Base-by-base conservation (phyloP, 1,140 invertebrate species). In the Drosophila paulistorum region DNA sequence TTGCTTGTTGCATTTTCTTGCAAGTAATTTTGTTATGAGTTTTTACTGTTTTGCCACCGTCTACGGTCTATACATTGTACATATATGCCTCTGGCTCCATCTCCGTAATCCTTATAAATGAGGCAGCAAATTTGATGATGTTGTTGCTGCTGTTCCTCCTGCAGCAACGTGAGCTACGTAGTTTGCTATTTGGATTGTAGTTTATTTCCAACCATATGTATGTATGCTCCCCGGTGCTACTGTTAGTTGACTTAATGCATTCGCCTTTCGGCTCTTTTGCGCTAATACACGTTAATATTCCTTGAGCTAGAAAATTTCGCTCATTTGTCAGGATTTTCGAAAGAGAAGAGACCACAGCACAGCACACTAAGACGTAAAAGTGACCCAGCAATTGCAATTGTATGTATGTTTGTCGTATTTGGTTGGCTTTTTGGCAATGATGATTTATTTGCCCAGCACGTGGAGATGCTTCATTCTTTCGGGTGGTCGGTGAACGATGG, bases 1-100 rank as follows among this genome's bases (percentile, higher is more conserved):
- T 37, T 39, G 81, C 74, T 86, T 86, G 82, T 85, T 86, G 82
- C 82, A 85, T 86, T 86, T 85, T 85, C 75, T 74, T 81, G 82
- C 82, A 85, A 85, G 82, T 87, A 87, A 87, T 87, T 87, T 87
- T 67, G 76, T 71, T 89, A 83, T 87, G 83, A 87, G 83, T 87
- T 86, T 81, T 68, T 65, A 61, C 81, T 80, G 81, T 74, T 77
- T 60, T 17, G 60, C 55, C 59, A 55, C 60, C 39, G 61, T 35
- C 7, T 23, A 3, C 4, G 4, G 37, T 39, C 11, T 4, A 4
- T 35, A 23, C 20, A 23, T n/a, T n/a, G n/a, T 23, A 23, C 20
- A 17, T 30, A 3, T 30, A 11, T 11, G 23, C 55, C 55, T 7
- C 55, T 33, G 20, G 17, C 39, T 45, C 66, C 41, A 62, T 51